Evolutionary conservation across 2,797 vertebrate species (phyloP), one percentile per base, ranked within the genome.

Genomic region (Babyrousa celebensis): DNA sequence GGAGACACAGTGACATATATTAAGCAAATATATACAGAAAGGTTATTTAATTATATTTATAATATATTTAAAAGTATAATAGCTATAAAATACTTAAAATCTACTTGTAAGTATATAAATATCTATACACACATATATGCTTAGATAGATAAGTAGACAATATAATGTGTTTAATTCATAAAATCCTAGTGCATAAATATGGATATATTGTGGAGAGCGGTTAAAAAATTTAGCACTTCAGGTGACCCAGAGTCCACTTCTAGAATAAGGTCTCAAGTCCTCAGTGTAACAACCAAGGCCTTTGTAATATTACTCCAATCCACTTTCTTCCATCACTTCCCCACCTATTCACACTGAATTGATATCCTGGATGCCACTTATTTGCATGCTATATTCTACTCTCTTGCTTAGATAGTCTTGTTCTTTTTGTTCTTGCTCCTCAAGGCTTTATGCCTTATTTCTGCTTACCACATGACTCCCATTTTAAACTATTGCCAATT

Each of bases 401-500:
- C 8, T 25, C 5, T 54, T 14, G 27, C 12, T 27, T n/a, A 43
- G 32, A 17, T 8, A 23, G 20, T n/a, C 25, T 85, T 78, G 17
- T 29, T 95, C 32, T 68, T 75, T 87, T 70, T 83, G 12, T 68
- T 89, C 29, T 93, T n/a, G 32, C 18, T 80, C 11, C 36, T 36
- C 90, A 23, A 7, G 4, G 82, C 23, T 77, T 85, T 36, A 27
- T 84, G 11, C 87, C 60, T 72, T 75, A 68, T 43, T 68, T 63
- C 85, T 95, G 56, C n/a, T 58, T 60, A 52, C 21, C 21, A 74
- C 88, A 63, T 5, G 32, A 32, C 85, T 65, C 10, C 12, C 20
- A 2, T 92, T 95, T 94, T 88, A 17, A 92, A 48, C 25, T 90
- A 9, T 58, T 56, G 4, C 12, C 43, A 93, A 17, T 48, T 92